Evolutionary conservation across 2,113 vertebrate genomes (phyloP), one percentile per base, ranked within the genome.

Genomic region (Forbesichthys papilliferus): DNA sequence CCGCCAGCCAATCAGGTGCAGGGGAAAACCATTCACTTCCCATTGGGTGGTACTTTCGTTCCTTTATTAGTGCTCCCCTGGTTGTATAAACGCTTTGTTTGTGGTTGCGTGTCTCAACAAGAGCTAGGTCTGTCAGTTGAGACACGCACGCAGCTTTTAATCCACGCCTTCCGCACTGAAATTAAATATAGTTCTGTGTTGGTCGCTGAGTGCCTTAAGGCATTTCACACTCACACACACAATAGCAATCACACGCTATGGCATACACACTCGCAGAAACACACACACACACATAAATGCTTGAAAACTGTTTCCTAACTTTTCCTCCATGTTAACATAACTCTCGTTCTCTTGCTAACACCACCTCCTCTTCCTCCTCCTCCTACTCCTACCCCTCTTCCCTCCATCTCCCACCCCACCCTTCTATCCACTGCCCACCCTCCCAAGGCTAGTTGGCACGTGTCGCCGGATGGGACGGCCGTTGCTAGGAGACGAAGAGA

Each of bases 401-500:
- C 16, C 64, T 33, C 47, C 55, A 14, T 42, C 55, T 54, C 42
- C 56, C 27, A 9, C 13, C 66, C 68, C 77, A 58, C 75, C 77
- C 68, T 14, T 69, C 49, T 56, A 54, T 63, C 14, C 66, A 78
- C 76, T 66, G 79, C 68, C 76, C 80, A 82, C 80, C 82, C 80
- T 86, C 80, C 79, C 84, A 87, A 86, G 89, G 88, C 89, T 88
- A 73, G 85, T 83, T 87, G 90, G 88, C 88, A 84, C 87, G 88
- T 61, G 85, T 84, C 51, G 64, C 80, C 47, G 74, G 76, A 82
- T 80, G 82, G 69, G 78, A 84, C 79, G 83, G 83, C 81, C 73
- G 74, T 88, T 90, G 94, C 96, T 98, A 99, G 93, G 97, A 98
- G 83, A 96, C 91, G 79, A 94, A 83, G 63, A 97, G 91, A 0